Evolutionary conservation across 30 jellyfish, hydroid and myxozoan genomes (phyloP).

Genomic region (Cassiopea andromeda): DNA sequence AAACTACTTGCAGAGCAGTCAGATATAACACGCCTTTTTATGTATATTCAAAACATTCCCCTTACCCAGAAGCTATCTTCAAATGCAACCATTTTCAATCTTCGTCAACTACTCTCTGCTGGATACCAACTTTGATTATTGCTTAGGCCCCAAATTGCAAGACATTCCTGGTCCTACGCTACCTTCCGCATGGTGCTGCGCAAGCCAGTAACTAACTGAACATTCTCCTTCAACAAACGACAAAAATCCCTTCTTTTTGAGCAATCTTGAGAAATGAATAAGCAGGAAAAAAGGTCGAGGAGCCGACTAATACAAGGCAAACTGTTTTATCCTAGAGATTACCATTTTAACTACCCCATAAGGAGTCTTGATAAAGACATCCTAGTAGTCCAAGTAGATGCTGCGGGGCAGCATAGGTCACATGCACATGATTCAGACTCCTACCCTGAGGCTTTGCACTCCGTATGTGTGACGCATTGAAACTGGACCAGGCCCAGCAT

Average conservation of each 20-base stretch:
- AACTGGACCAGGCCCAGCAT: too few species aligned
- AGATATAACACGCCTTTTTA: neutral
- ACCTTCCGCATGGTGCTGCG: constrained; percentile 57
- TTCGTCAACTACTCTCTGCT: neutral
- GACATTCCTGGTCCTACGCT: constrained; percentile 33
- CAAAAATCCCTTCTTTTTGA: neutral
- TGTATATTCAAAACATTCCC: neutral
- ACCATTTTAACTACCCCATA: neutral
- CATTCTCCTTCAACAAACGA: neutral
- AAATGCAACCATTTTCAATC: constrained; percentile 63
- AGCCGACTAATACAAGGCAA: neutral
- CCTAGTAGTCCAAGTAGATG: neutral
- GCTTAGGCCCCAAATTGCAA: constrained; percentile 44
- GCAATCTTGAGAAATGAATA: neutral
- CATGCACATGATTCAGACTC: constrained; percentile 42
- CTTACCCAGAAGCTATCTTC: constrained; percentile 88
- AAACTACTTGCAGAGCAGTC: neutral
- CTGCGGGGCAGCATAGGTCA: constrained; percentile 48
- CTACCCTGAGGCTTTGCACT: neutral
- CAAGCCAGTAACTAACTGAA: neutral
- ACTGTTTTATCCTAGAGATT: neutral
- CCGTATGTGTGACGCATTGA: neutral
- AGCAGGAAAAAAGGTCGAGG: neutral
- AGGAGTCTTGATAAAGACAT: neutral
- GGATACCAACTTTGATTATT: constrained; percentile 8